Evolutionary conservation across 2,888 invertebrate species (phyloP).

Genomic region (Sepioteuthis lessoniana): DNA sequence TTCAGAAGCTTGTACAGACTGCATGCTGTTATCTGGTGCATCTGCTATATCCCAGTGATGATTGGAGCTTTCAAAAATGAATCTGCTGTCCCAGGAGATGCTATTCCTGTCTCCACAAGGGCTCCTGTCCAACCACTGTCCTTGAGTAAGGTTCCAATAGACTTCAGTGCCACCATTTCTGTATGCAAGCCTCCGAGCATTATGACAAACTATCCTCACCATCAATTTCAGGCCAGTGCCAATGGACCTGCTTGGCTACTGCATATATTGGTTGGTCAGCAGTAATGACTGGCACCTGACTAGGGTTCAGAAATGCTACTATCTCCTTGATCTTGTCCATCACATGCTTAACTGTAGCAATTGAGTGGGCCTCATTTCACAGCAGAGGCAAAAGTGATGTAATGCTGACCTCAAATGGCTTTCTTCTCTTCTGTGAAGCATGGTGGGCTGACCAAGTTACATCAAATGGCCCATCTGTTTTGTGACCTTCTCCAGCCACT

Average conservation of each 20-base stretch:
- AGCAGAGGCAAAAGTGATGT: constrained; percentile 57
- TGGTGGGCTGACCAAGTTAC: too few species aligned
- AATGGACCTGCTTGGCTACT: too few species aligned
- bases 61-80: too few species aligned
- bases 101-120: constrained; percentile 56
- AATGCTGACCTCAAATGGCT: too few species aligned
- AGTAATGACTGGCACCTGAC: constrained; percentile 64
- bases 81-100: too few species aligned
- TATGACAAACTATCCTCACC: constrained; percentile 59
- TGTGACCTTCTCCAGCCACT: too few species aligned
- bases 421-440: too few species aligned
- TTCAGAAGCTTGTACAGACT: constrained; percentile 52
- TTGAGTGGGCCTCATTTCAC: constrained; percentile 55
- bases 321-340: constrained; percentile 55
- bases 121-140: constrained; percentile 62
- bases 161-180: constrained; percentile 63
- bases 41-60: constrained; percentile 50
- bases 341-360: constrained; percentile 58
- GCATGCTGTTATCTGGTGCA: constrained; percentile 58
- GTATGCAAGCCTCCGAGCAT: constrained; percentile 68
- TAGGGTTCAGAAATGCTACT: constrained; percentile 43
- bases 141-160: constrained; percentile 59
- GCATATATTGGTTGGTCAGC: too few species aligned
- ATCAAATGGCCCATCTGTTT: too few species aligned
- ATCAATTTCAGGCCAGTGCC: constrained; percentile 68